phyloP scores from a whole-genome alignment of 1,140 invertebrate genomes.

The Drosophila fuyamai region DNA sequence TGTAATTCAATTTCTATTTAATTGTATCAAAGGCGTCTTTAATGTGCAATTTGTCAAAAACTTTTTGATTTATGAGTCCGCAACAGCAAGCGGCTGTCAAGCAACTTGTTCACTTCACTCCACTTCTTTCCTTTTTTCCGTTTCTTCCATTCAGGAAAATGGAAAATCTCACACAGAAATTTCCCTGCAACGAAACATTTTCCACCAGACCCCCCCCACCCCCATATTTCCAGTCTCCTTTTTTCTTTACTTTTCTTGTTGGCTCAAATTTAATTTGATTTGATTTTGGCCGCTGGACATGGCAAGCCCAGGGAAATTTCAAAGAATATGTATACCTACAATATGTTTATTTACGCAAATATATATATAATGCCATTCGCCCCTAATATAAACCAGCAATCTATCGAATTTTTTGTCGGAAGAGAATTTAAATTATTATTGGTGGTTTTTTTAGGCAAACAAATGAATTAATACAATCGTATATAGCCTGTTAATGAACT shows the following conservation, averaged over 20 bases:
- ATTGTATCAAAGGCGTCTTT: constrained; percentile 57
- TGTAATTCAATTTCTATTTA: constrained; percentile 57
- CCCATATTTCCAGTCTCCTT: neutral
- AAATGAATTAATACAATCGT: neutral
- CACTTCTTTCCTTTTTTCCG: constrained; percentile 7
- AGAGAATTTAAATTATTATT: no score
- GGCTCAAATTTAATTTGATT: constrained; percentile 59
- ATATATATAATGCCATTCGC: no score
- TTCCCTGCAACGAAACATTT: constrained; percentile 53
- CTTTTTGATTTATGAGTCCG: constrained; percentile 78
- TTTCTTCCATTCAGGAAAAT: constrained; percentile 31
- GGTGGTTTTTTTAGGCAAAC: neutral
- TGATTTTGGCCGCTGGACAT: constrained; percentile 49
- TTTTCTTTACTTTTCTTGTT: constrained; percentile 12
- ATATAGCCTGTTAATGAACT: no score
- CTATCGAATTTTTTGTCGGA: no score
- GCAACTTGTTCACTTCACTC: constrained; percentile 32
- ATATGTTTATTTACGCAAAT: neutral
- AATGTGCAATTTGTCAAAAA: constrained; percentile 83
- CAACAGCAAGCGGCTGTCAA: constrained; percentile 58
- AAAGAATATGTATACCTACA: constrained; percentile 9
- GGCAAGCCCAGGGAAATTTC: constrained; percentile 39
- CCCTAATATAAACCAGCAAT: no score
- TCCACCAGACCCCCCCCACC: neutral
- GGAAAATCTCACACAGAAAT: constrained; percentile 42